Base-by-base conservation (phyloP, 2,797 vertebrate species). In the Sphaeramia orbicularis region DNA sequence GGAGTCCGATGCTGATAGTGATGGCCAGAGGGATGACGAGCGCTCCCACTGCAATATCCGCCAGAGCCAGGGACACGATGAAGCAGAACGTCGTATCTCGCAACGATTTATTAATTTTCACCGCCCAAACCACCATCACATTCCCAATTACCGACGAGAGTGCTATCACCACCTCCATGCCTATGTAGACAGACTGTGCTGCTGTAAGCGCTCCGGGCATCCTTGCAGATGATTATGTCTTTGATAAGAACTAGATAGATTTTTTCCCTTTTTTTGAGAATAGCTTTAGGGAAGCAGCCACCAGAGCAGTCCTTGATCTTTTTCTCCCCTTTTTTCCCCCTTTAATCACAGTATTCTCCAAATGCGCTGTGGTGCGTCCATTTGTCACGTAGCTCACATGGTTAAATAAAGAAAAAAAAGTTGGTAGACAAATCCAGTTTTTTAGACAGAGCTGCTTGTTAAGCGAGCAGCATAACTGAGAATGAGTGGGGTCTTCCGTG, bases 61-160 rank as follows among this genome's bases (percentile, higher is more conserved):
- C 98, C 90, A 98, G 92, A 0, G 98, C 98, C 88, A 99, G 91
- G 0, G 97, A 99, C 6, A 97, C 98, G 14, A 99, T 97, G 87
- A 99, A 99, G 84, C 95, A 98, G 90, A 99, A 98, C 40, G 98
- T 99, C 70, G 95, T 97, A 32, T 99, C 97, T 61, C 97, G 89
- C 64, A 99, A 64, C 0, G 97, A 95, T 62, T 95, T 96, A 84
- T 98, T 99, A 82, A 98, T 96, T 71, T 94, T 97, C 88, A 99
- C 97, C 2, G 98, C 98, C 97, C 97, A 99, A 42, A 98, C 97
- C 71, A 99, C 98, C 96, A 99, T 94, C 84, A 99, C 96, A 2
- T 99, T 99, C 15, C 98, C 98, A 0, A 97, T 89, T 6, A 99
- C 96, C 0, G 98, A 99, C 36, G 96, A 94, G 54, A 99, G 68